Conservation (phyloP, 2,888 invertebrate genomes). For the Synanthedon tipuliformis region DNA sequence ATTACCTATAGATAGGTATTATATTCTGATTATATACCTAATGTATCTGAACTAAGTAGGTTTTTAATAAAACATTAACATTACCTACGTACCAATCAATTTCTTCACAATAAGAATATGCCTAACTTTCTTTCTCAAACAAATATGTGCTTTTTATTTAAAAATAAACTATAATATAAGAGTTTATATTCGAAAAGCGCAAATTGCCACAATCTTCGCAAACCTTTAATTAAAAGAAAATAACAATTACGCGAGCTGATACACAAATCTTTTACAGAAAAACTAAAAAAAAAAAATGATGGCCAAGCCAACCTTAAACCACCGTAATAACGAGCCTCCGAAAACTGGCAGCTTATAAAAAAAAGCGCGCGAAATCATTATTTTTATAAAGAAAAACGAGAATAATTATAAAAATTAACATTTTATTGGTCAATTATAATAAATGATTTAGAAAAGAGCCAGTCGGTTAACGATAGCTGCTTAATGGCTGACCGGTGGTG, state of each 20-base stretch:
- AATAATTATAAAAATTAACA: conserved; percentile 47
- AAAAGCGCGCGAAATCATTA: conserved; percentile 4
- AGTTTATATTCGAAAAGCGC: neutral
- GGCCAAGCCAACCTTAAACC: neutral
- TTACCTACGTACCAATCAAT: too few species aligned
- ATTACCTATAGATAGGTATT: too few species aligned
- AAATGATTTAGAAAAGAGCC: conserved; percentile 42
- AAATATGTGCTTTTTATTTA: neutral
- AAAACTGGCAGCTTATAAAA: conserved; percentile 2
- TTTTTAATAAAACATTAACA: too few species aligned
- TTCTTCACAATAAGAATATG: too few species aligned
- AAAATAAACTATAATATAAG: neutral
- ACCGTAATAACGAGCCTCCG: conserved; percentile 1
- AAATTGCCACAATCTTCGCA: neutral
- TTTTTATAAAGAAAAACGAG: conserved; percentile 20
- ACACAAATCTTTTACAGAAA: neutral
- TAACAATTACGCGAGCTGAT: neutral
- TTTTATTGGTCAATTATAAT: conserved; percentile 57
- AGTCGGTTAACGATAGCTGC: conserved; percentile 28
- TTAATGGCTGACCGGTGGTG: conserved; percentile 26
- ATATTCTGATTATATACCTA: too few species aligned
- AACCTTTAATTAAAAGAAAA: neutral
- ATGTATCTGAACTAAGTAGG: too few species aligned
- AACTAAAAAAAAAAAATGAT: neutral
- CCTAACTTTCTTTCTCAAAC: neutral